phyloP scores from a whole-genome alignment of 2,888 invertebrate species.

The Germaria angustata region DNA sequence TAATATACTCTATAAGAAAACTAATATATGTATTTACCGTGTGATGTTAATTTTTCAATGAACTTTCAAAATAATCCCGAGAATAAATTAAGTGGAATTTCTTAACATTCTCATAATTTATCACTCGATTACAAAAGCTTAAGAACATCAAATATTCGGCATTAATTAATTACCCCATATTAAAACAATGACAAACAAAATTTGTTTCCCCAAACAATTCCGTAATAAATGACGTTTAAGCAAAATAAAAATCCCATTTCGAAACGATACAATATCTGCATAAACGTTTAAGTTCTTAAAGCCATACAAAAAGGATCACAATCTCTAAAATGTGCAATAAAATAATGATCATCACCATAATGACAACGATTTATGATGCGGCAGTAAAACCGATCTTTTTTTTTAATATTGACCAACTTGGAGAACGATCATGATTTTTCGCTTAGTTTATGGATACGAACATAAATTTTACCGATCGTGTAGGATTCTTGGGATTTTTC shows the following conservation, averaged over 20 bases:
- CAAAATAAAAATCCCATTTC: conserved; percentile 28
- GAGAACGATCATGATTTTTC: not conserved
- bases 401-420: not conserved
- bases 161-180: conserved; percentile 46
- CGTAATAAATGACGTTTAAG: conserved; percentile 49
- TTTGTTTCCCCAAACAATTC: conserved; percentile 49
- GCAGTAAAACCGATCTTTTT: conserved; percentile 39
- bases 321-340: conserved; percentile 60
- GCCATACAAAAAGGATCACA: conserved; percentile 31
- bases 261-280: conserved; percentile 59
- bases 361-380: conserved; percentile 60
- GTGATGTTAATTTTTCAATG: too few relatives aligned
- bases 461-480: conserved; percentile 49
- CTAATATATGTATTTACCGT: too few relatives aligned
- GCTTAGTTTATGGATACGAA: not conserved
- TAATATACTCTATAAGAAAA: too few relatives aligned
- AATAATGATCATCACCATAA: conserved; percentile 64
- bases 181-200: conserved; percentile 53
- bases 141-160: not conserved
- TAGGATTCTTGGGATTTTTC: conserved; percentile 40
- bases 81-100: conserved; percentile 12
- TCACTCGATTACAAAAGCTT: conserved; percentile 2
- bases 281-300: conserved; percentile 43
- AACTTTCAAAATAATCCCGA: not conserved
- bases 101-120: conserved; percentile 25